A percentile compares a stretch with the other conserved stretches of the same genome.
Conservation (phyloP, 1,140 invertebrate species). For the Argopecten irradians region DNA sequence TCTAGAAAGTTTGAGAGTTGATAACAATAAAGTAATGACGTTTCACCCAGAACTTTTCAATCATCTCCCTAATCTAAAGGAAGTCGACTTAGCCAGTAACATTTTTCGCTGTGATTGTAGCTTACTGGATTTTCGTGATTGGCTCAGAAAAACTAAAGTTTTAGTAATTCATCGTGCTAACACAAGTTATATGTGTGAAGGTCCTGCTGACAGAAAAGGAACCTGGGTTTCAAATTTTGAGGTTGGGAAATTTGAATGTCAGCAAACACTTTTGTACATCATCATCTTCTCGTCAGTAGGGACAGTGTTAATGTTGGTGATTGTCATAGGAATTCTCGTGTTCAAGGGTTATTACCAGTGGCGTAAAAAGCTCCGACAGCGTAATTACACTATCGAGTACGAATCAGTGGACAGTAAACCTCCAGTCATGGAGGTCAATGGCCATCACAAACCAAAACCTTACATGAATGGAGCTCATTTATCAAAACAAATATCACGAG, state of each 20-base stretch:
- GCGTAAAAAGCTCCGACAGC: slow-evolving; percentile 24
- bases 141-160: slow-evolving; percentile 58
- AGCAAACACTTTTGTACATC: slow-evolving; percentile 47
- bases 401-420: background rate
- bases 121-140: slow-evolving; percentile 59
- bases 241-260: slow-evolving; percentile 55
- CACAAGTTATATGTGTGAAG: slow-evolving; percentile 51
- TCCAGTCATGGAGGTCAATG: background rate
- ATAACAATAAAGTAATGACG: slow-evolving; percentile 51
- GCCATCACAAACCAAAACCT: background rate
- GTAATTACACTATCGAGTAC: background rate
- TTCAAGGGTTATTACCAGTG: slow-evolving; percentile 54
- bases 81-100: slow-evolving; percentile 66
- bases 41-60: slow-evolving; percentile 53
- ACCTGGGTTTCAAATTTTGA: slow-evolving; percentile 43
- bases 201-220: slow-evolving; percentile 46
- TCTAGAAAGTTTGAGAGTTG: slow-evolving; percentile 52
- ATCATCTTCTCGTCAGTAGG: slow-evolving; percentile 58
- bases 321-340: slow-evolving; percentile 44
- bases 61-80: slow-evolving; percentile 50
- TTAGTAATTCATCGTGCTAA: slow-evolving; percentile 45
- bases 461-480: background rate
- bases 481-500: background rate
- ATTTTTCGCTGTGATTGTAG: slow-evolving; percentile 67
- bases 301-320: slow-evolving; percentile 49